Conservation (phyloP, 2,797 vertebrate genomes). For the Botia almorhae region DNA sequence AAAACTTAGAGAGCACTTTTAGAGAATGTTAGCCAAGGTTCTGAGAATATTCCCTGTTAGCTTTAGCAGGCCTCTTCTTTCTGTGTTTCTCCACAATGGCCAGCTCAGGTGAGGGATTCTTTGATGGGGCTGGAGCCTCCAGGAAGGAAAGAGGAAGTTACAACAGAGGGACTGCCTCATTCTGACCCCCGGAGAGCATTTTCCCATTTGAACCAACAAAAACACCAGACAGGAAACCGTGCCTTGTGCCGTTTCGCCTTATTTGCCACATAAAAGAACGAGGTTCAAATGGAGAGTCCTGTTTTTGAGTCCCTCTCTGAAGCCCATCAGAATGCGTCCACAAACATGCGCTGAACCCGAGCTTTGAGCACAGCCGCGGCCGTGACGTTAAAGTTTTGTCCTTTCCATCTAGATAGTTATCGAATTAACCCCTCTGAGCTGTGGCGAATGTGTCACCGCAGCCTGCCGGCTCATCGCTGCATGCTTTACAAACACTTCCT, state of each 20-base stretch:
- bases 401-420: constrained; percentile 13
- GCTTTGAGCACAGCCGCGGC: background rate
- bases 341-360: background rate
- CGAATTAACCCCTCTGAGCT: background rate
- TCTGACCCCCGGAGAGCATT: constrained; percentile 44
- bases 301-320: constrained; percentile 18
- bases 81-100: background rate
- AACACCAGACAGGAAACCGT: constrained; percentile 54
- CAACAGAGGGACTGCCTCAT: constrained; percentile 47
- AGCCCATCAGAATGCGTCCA: background rate
- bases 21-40: too few species aligned
- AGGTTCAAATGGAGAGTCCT: constrained; percentile 21
- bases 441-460: constrained; percentile 19
- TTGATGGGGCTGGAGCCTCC: constrained; percentile 51
- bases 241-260: constrained; percentile 25
- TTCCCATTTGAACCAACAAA: constrained; percentile 48
- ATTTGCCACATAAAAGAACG: constrained; percentile 48
- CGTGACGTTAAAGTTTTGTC: constrained; percentile 13
- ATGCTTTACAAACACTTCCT: constrained; percentile 10
- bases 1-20: too few species aligned
- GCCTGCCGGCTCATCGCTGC: background rate
- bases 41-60: too few species aligned
- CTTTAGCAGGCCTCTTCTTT: background rate
- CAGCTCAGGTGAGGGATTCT: constrained; percentile 54
- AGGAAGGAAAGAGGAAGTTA: constrained; percentile 59